phyloP scores from a whole-genome alignment of 2,888 invertebrate species.

The Chaetogeoica ovagalla region DNA sequence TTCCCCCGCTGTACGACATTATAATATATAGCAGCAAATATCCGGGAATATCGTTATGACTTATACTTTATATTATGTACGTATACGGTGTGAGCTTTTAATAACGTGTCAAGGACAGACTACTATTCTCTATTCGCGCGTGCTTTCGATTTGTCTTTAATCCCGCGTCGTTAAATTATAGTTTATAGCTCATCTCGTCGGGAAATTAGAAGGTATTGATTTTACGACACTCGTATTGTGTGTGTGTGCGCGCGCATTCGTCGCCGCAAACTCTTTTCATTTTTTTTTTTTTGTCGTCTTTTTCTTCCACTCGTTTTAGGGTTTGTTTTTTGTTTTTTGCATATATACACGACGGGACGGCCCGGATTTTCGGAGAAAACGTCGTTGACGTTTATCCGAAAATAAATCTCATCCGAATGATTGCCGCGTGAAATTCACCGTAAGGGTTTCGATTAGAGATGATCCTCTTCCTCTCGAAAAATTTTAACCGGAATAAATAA shows the following conservation, averaged over 20 bases:
- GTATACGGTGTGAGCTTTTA: neutral
- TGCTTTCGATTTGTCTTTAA: slow-evolving; percentile 37
- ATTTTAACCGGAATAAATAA: neutral
- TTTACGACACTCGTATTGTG: neutral
- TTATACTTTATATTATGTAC: no score
- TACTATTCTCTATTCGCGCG: neutral
- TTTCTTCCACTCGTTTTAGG: no score
- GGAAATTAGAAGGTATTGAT: slow-evolving; percentile 22
- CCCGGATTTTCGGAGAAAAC: neutral
- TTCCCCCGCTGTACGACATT: no score
- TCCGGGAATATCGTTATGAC: no score
- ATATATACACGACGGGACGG: neutral
- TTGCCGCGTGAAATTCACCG: neutral
- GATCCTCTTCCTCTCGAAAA: neutral
- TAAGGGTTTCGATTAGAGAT: neutral
- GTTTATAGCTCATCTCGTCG: neutral
- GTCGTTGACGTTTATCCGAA: neutral
- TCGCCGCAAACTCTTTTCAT: neutral
- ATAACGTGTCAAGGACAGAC: slow-evolving; percentile 43
- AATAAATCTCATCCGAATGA: neutral
- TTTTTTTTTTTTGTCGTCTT: neutral
- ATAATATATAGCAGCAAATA: no score
- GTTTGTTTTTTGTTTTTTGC: neutral
- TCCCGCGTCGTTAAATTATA: slow-evolving; percentile 17
- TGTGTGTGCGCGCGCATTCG: neutral